A percentile compares a stretch with the other conserved stretches of the same genome.
phyloP scores from a whole-genome alignment of 2,113 vertebrate genomes.

The Triplophysa dalaica region DNA sequence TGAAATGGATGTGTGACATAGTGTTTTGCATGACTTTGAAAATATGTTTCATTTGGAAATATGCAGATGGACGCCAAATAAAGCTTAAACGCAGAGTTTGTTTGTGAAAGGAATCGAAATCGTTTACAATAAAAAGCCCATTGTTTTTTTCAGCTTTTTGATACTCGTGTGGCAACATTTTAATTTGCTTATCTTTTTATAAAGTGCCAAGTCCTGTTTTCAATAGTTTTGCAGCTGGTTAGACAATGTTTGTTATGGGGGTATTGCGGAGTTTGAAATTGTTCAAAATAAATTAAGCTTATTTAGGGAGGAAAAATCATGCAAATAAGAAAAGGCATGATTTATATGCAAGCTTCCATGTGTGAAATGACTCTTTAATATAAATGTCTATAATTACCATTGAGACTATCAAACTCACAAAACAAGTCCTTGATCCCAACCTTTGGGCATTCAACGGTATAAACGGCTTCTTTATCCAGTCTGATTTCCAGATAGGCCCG shows the following conservation, averaged over 20 bases:
- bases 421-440: neutral
- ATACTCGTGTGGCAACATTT: neutral
- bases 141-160: neutral
- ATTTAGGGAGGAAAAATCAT: no score
- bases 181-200: neutral
- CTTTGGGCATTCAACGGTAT: neutral
- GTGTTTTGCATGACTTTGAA: neutral
- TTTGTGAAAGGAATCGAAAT: neutral
- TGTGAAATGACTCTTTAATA: no score
- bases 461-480: neutral
- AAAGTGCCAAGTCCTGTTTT: neutral
- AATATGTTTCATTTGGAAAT: neutral
- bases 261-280: neutral
- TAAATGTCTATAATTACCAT: neutral
- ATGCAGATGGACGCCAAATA: slow-evolving; percentile 4
- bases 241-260: neutral
- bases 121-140: no score
- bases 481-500: slow-evolving; percentile 49
- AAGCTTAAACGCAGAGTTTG: neutral
- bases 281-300: neutral
- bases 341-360: no score
- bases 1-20: neutral
- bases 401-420: neutral
- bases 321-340: no score
- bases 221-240: neutral